Evolutionary conservation across 2,797 vertebrate genomes (phyloP), one percentile per base, ranked within the genome.

Genomic region (Aldrovandia affinis): DNA sequence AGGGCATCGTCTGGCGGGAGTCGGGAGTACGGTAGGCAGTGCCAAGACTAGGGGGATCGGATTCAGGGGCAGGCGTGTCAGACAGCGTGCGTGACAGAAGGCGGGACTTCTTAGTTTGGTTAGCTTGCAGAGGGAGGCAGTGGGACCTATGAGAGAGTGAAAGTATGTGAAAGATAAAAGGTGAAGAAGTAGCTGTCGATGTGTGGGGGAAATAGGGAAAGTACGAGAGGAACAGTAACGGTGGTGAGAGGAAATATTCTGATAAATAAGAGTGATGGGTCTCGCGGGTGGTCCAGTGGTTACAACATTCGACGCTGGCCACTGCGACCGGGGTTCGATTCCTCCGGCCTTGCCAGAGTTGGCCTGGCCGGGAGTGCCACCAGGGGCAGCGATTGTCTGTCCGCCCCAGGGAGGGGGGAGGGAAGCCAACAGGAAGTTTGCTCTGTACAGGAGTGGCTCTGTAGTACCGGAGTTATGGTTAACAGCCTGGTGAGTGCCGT

Each of bases 71-170:
- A 1, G 88, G 89, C 0, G 89, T 92, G 91, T 95, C 93, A 0
- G 95, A 96, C 73, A 96, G 88, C 0, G 95, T 96, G 84, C 95
- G 92, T 7, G 96, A 96, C 73, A 95, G 86, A 15, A 90, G 92
- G 25, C 90, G 92, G 83, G 88, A 91, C 87, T 90, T 95, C 68
- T 47, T 86, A 25, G 88, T 93, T 89, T 91, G 90, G 0, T 81
- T 36, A 28, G 89, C 89, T 90, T 91, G 91, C 70, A 85, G 88
- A 6, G 92, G 90, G 2, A 87, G 81, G 4, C 88, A 87, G 7
- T 90, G 87, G n/a, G 89, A 92, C 42, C 95, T 96, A 85, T 22
- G 81, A 47, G 50, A 59, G 6, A 52, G 78, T 3, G 59, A 65
- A 47, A 63, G 20, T 3, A 39, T 30, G 78, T 22, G 0, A 83